phyloP scores from a whole-genome alignment of 2,113 vertebrate species.

The Aphyosemion australe region DNA sequence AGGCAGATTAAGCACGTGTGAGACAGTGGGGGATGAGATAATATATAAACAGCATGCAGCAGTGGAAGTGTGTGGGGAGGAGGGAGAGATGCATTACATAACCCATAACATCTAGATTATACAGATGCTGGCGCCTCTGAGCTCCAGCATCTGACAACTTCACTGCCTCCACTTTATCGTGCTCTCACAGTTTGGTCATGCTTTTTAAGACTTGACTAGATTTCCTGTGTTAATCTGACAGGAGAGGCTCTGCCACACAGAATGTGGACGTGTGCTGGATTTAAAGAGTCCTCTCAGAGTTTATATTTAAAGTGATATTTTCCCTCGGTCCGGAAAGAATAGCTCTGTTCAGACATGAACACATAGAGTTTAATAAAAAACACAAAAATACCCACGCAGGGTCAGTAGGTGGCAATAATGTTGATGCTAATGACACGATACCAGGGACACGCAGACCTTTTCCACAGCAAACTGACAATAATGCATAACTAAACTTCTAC shows the following conservation, averaged over 20 bases:
- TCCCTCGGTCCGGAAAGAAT: not conserved
- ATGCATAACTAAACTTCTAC: too few species aligned
- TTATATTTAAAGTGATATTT: too few species aligned
- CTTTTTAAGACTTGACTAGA: slow-evolving; percentile 45
- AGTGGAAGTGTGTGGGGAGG: slow-evolving; percentile 36
- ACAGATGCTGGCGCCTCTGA: slow-evolving; percentile 62
- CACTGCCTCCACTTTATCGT: slow-evolving; percentile 55
- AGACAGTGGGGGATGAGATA: slow-evolving; percentile 5
- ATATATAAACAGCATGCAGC: slow-evolving; percentile 57
- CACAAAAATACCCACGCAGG: not conserved
- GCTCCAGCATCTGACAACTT: slow-evolving; percentile 50
- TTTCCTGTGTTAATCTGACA: slow-evolving; percentile 39
- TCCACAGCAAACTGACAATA: too few species aligned
- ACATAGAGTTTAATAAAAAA: not conserved
- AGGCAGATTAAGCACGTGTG: slow-evolving; percentile 51
- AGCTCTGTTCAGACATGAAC: too few species aligned
- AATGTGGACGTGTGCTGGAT: not conserved
- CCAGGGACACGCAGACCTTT: too few species aligned
- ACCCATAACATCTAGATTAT: slow-evolving; percentile 66
- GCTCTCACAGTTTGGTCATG: slow-evolving; percentile 52
- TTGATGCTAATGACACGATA: not conserved
- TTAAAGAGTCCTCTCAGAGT: slow-evolving; percentile 5
- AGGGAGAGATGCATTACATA: slow-evolving; percentile 57
- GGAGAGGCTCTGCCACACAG: slow-evolving; percentile 27
- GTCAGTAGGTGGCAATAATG: not conserved